phyloP scores from a whole-genome alignment of 2,888 invertebrate species.

The Latheticus oryzae region DNA sequence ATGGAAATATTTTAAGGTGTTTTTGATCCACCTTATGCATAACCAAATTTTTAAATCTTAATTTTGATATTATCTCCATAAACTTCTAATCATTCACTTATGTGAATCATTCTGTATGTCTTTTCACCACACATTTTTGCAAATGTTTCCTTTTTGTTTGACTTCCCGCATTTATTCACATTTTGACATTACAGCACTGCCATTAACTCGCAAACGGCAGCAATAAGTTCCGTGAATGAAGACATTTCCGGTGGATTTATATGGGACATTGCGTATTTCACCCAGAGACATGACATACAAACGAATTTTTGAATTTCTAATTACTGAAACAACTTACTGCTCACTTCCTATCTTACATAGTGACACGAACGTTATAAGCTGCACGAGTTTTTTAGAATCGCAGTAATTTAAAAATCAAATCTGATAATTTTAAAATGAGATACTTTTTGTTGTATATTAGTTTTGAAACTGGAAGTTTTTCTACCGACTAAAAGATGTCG shows the following conservation, averaged over 20 bases:
- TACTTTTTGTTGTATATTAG: too few species aligned
- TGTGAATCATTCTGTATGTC: constrained; percentile 33
- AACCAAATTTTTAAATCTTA: too few species aligned
- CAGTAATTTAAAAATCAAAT: too few species aligned
- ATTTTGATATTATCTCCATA: too few species aligned
- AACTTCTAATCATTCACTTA: too few species aligned
- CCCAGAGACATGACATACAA: constrained; percentile 13
- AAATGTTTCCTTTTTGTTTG: constrained; percentile 30
- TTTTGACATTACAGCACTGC: constrained; percentile 36
- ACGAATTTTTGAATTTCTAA: constrained; percentile 26
- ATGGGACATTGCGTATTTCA: constrained; percentile 23
- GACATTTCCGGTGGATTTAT: constrained; percentile 35
- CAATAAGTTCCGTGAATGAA: constrained; percentile 36
- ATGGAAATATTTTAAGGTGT: too few species aligned
- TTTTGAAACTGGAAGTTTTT: too few species aligned
- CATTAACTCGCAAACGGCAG: constrained; percentile 39
- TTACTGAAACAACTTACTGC: constrained; percentile 17
- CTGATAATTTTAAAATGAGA: too few species aligned
- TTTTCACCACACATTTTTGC: constrained; percentile 39
- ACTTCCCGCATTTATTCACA: constrained; percentile 34
- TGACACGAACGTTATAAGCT: too few species aligned
- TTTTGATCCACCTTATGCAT: too few species aligned
- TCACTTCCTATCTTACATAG: neutral
- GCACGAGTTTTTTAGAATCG: too few species aligned
- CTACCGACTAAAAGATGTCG: too few species aligned